A percentile compares a stretch with the other conserved stretches of the same genome.
These are phyloP conservation scores for mouse (Mus musculus) DNA, from an alignment of 2,113 vertebrate species.

Conservation along the genomic window DNA sequence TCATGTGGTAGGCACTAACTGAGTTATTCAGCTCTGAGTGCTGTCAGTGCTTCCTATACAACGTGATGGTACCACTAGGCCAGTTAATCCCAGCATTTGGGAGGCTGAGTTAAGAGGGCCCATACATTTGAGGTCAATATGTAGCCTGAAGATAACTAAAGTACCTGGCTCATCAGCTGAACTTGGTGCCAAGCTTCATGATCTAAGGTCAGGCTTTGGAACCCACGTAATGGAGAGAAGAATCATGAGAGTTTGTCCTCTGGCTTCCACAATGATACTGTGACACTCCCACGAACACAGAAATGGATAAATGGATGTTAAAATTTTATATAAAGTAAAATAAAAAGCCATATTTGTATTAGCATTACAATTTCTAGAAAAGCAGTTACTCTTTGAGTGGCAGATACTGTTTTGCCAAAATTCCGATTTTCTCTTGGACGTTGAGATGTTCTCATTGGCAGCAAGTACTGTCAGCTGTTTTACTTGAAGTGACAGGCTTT, in stretches of 20 bases:
- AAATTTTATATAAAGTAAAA: background rate
- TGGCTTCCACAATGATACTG: background rate
- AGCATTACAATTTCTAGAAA: slow-evolving; percentile 21
- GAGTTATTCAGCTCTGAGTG: background rate
- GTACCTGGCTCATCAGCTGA: background rate
- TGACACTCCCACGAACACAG: background rate
- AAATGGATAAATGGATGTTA: background rate
- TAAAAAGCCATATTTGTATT: background rate
- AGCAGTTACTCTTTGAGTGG: slow-evolving; percentile 5
- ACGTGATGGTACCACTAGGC: background rate
- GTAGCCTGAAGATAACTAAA: background rate
- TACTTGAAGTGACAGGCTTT: slow-evolving; percentile 54
- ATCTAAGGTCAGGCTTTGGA: background rate
- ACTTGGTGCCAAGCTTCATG: background rate
- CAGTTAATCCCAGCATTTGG: background rate
- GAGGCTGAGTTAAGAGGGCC: background rate
- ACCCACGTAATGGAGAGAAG: background rate
- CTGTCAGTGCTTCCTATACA: slow-evolving; percentile 28
- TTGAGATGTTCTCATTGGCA: slow-evolving; percentile 53
- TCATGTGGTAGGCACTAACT: background rate
- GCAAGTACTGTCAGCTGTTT: slow-evolving; percentile 53
- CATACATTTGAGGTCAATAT: background rate
- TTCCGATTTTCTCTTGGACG: slow-evolving; percentile 56
- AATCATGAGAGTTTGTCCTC: background rate
- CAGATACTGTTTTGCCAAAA: slow-evolving; percentile 49